These are phyloP conservation scores for Euproctis similis DNA, from an alignment of 2,888 invertebrate species.

Conservation along the genomic window DNA sequence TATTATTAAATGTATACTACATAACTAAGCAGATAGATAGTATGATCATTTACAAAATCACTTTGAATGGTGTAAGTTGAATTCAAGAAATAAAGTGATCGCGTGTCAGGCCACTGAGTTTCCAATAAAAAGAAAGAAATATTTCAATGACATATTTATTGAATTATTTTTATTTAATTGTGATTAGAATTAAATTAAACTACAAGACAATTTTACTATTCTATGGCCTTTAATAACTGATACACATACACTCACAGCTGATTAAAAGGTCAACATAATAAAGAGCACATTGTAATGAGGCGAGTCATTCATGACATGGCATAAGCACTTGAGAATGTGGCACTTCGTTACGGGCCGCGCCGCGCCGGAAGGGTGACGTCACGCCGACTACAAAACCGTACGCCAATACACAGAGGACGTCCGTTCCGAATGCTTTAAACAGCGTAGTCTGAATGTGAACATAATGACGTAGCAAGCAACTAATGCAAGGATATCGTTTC, in stretches of 20 bases:
- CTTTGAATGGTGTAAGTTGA: too few relatives aligned
- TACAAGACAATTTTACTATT: too few relatives aligned
- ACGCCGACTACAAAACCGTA: slow-evolving; percentile 45
- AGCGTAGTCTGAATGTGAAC: too few relatives aligned
- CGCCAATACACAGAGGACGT: slow-evolving; percentile 51
- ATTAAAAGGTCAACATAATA: slow-evolving; percentile 44
- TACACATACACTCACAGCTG: slow-evolving; percentile 34
- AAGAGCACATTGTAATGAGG: slow-evolving; percentile 34
- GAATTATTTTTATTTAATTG: too few relatives aligned
- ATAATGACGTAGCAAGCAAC: slow-evolving; percentile 39
- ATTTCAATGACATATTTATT: too few relatives aligned
- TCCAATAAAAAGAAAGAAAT: too few relatives aligned
- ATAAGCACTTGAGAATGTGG: slow-evolving; percentile 42
- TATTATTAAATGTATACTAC: too few relatives aligned
- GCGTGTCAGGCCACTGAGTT: too few relatives aligned
- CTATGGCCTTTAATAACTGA: slow-evolving; percentile 14
- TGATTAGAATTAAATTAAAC: too few relatives aligned
- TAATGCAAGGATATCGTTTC: slow-evolving; percentile 29
- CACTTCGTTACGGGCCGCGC: slow-evolving; percentile 28
- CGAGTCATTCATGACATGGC: slow-evolving; percentile 48
- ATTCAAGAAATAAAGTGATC: too few relatives aligned
- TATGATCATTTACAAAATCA: too few relatives aligned
- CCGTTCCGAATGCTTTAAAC: slow-evolving; percentile 48
- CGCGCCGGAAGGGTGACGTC: slow-evolving; percentile 59
- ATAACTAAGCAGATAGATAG: too few relatives aligned